Conservation (phyloP, 2,888 invertebrate species). For the Hetaerina titia region DNA sequence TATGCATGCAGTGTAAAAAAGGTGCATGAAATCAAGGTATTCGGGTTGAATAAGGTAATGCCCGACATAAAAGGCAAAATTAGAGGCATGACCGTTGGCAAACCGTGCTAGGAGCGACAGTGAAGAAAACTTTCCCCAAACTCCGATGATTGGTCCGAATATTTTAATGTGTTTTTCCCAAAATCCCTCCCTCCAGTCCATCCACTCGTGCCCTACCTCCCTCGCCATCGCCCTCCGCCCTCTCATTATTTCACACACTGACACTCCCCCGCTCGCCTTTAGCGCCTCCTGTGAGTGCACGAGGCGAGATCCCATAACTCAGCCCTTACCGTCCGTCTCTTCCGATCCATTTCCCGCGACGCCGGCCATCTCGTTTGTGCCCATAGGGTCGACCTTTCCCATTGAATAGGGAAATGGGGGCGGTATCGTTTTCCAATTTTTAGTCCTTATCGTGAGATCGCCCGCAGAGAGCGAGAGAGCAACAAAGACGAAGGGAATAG, state of each 20-base stretch:
- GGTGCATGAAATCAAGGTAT: not conserved
- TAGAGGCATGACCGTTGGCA: not conserved
- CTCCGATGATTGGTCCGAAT: not conserved
- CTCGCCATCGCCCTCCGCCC: too few species aligned
- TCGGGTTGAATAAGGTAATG: not conserved
- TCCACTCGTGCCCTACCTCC: not conserved
- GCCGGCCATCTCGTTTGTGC: not conserved
- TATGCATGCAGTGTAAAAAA: not conserved
- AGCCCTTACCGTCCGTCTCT: not conserved
- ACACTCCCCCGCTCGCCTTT: not conserved
- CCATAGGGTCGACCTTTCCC: constrained; percentile 8
- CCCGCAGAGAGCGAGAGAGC: not conserved
- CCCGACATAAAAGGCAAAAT: not conserved
- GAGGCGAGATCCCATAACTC: not conserved
- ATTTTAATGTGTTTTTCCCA: not conserved
- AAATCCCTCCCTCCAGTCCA: not conserved
- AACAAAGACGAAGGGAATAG: not conserved
- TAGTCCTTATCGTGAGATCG: not conserved
- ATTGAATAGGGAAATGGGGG: constrained; percentile 21
- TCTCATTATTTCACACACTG: too few species aligned
- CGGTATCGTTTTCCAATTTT: constrained; percentile 14
- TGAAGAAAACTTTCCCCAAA: not conserved
- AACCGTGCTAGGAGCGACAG: not conserved
- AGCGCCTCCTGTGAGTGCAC: not conserved
- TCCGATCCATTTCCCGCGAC: not conserved